phyloP scores from a whole-genome alignment of 2,888 invertebrate genomes.

The Cephus spinipes region DNA sequence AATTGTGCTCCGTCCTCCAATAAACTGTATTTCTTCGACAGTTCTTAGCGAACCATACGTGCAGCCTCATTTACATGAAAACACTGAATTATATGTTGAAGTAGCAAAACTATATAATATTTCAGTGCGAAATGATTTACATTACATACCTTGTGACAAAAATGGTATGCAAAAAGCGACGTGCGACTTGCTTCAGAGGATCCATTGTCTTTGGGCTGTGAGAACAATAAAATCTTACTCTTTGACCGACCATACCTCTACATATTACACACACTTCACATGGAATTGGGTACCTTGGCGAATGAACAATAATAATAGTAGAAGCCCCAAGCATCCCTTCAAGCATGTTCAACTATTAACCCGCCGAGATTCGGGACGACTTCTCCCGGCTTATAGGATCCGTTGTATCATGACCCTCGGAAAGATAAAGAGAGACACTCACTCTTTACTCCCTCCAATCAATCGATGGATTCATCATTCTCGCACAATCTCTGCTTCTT shows the following conservation, averaged over 20 bases:
- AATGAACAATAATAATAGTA: slow-evolving; percentile 38
- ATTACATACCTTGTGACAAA: too few relatives aligned
- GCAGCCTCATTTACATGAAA: background rate
- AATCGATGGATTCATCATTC: background rate
- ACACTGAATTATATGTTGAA: background rate
- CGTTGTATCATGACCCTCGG: background rate
- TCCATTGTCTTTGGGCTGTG: background rate
- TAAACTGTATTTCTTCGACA: background rate
- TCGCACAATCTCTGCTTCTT: background rate
- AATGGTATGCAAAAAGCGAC: too few relatives aligned
- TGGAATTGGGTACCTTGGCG: slow-evolving; percentile 27
- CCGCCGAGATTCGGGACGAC: slow-evolving; percentile 51
- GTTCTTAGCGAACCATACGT: background rate
- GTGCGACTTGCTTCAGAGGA: background rate
- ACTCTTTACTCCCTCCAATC: background rate
- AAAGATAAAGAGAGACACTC: background rate
- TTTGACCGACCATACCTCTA: background rate
- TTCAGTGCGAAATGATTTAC: background rate
- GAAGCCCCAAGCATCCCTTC: slow-evolving; percentile 35
- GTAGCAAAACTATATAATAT: background rate
- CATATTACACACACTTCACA: background rate
- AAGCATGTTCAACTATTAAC: slow-evolving; percentile 56
- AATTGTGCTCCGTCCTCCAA: background rate
- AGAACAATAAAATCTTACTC: background rate
- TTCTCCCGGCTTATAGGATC: background rate